A percentile compares a stretch with the other conserved stretches of the same genome.
Conservation (phyloP, 1,140 invertebrate genomes). For the Lamellibrachia luymesi region DNA sequence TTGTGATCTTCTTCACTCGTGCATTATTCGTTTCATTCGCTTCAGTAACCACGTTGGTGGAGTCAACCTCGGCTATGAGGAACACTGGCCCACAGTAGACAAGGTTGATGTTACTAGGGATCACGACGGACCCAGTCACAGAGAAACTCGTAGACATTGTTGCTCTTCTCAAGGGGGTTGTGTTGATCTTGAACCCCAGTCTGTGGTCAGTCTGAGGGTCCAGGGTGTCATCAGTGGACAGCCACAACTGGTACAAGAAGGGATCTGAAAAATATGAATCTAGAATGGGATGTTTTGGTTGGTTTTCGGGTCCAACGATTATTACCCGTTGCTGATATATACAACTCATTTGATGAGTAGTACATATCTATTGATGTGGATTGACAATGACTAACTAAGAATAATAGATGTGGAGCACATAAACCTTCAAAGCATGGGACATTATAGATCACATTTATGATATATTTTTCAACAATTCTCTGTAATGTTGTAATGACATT, state of each 20-base stretch:
- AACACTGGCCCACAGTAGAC: background rate
- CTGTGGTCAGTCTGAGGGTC: background rate
- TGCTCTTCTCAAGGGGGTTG: background rate
- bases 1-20: background rate
- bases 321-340: background rate
- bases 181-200: background rate
- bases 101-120: background rate
- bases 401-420: too few relatives aligned
- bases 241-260: background rate
- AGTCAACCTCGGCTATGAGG: background rate
- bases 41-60: background rate
- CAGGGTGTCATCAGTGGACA: background rate
- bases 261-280: background rate
- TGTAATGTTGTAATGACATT: too few relatives aligned
- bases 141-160: background rate
- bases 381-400: too few relatives aligned
- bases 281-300: background rate
- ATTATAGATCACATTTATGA: too few relatives aligned
- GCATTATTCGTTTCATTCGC: background rate
- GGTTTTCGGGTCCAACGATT: background rate
- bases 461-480: too few relatives aligned
- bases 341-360: background rate
- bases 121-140: background rate
- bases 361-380: too few relatives aligned
- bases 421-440: too few relatives aligned